A percentile compares a stretch with the other conserved stretches of the same genome.
These are phyloP conservation scores for Cataglyphis livida DNA, from an alignment of 2,888 invertebrate species.

Conservation along the genomic window DNA sequence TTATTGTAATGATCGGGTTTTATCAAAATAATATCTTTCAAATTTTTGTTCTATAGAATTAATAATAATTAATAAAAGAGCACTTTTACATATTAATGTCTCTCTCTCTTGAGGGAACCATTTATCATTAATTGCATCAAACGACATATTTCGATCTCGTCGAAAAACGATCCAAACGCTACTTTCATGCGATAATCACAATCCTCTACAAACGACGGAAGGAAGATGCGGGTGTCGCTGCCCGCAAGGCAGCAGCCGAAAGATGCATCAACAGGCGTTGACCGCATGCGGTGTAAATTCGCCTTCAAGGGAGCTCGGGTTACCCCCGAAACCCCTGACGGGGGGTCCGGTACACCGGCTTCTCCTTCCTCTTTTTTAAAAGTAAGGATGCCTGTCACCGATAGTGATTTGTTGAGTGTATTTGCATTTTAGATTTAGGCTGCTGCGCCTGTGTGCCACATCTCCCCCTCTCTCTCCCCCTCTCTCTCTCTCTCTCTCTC, in stretches of 20 bases:
- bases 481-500: slow-evolving; percentile 40
- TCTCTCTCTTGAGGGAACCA: neutral
- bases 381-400: slow-evolving; percentile 84
- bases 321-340: slow-evolving; percentile 83
- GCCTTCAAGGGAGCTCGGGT: slow-evolving; percentile 77
- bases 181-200: slow-evolving; percentile 20
- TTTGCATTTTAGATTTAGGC: slow-evolving; percentile 85
- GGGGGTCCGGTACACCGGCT: slow-evolving; percentile 83
- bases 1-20: neutral
- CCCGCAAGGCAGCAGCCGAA: slow-evolving; percentile 68
- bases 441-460: slow-evolving; percentile 78
- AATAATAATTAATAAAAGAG: neutral
- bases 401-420: slow-evolving; percentile 85
- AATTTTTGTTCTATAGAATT: neutral
- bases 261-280: slow-evolving; percentile 77
- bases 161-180: slow-evolving; percentile 5
- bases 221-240: slow-evolving; percentile 48
- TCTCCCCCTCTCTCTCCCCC: slow-evolving; percentile 45
- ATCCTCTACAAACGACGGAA: slow-evolving; percentile 37
- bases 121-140: neutral
- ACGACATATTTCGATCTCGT: slow-evolving; percentile 4
- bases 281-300: slow-evolving; percentile 80
- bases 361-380: slow-evolving; percentile 82
- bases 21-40: neutral
- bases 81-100: neutral